Conservation (phyloP, 53 echinoderm and acorn worm genomes). For the Astropecten irregularis region DNA sequence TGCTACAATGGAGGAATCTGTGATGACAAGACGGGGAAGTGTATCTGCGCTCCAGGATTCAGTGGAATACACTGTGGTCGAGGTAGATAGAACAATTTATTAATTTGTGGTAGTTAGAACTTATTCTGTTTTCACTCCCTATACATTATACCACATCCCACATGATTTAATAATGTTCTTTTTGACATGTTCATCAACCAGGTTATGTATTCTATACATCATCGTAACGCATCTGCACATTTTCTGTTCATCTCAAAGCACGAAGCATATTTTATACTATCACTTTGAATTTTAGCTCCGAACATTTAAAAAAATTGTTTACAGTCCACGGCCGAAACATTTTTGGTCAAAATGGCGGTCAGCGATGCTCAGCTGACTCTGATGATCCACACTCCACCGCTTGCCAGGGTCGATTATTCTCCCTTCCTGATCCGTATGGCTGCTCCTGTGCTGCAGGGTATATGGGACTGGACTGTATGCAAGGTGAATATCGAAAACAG, state of each 20-base stretch:
- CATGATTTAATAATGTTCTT: not conserved
- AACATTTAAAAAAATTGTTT: no score
- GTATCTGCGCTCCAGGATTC: slow-evolving; percentile 62
- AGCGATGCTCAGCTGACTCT: not conserved
- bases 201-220: no score
- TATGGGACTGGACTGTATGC: slow-evolving; percentile 54
- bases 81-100: not conserved
- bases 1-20: slow-evolving; percentile 63
- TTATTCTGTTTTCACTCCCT: not conserved
- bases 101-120: no score
- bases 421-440: slow-evolving; percentile 79
- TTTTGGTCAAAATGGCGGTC: not conserved
- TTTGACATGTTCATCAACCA: not conserved
- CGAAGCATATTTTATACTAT: no score
- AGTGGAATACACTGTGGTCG: slow-evolving; percentile 48
- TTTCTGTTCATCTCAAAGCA: no score
- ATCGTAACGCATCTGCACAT: no score
- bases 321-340: slow-evolving; percentile 29
- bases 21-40: slow-evolving; percentile 39
- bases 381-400: slow-evolving; percentile 29
- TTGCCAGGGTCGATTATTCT: slow-evolving; percentile 66
- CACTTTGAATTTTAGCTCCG: no score
- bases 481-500: slow-evolving; percentile 47
- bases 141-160: not conserved
- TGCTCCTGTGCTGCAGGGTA: slow-evolving; percentile 76